Evolutionary conservation across 2,888 invertebrate genomes (phyloP).

Genomic region (Cephus spinipes): DNA sequence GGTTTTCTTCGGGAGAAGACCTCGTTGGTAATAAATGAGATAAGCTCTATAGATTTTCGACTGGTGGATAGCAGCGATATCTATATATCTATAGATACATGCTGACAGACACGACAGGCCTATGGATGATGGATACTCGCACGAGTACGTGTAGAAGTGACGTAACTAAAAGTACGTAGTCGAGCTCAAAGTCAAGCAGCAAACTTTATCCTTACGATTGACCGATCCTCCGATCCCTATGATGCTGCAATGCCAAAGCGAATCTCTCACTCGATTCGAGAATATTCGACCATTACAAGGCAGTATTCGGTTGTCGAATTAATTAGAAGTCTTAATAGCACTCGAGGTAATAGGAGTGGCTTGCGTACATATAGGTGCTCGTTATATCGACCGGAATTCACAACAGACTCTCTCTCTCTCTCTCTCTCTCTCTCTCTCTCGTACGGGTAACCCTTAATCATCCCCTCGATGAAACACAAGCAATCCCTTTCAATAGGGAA

Average conservation of each 20-base stretch:
- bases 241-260: too few species aligned
- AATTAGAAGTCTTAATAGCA: slow-evolving; percentile 60
- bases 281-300: background rate
- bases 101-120: too few species aligned
- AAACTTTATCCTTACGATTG: too few species aligned
- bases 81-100: too few species aligned
- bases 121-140: too few species aligned
- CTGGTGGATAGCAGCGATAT: too few species aligned
- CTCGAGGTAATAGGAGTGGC: slow-evolving; percentile 53
- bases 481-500: slow-evolving; percentile 43
- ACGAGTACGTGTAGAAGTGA: too few species aligned
- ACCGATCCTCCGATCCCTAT: too few species aligned
- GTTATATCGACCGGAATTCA: slow-evolving; percentile 55
- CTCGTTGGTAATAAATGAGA: slow-evolving; percentile 60
- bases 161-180: too few species aligned
- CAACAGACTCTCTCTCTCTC: slow-evolving; percentile 37
- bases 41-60: slow-evolving; percentile 54
- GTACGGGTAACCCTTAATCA: background rate
- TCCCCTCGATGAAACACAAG: background rate
- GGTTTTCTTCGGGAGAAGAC: slow-evolving; percentile 24
- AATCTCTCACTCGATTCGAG: too few species aligned
- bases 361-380: slow-evolving; percentile 31
- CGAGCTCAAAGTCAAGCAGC: too few species aligned
- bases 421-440: slow-evolving; percentile 19
- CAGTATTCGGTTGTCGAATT: slow-evolving; percentile 28